Conservation (phyloP, 2,888 invertebrate species). For the Exocentrus adspersus region DNA sequence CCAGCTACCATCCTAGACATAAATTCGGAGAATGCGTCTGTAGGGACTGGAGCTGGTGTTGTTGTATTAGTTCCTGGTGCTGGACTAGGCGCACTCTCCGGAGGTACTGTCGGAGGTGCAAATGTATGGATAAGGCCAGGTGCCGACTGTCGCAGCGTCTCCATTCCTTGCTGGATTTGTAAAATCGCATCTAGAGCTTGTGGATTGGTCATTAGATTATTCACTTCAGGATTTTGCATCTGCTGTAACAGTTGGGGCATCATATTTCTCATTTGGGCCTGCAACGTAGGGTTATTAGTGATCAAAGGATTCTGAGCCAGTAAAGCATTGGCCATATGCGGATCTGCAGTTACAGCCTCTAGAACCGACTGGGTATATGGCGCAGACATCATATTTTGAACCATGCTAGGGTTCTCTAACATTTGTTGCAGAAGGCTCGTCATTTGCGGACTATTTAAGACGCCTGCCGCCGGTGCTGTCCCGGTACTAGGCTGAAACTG, state of each 20-base stretch:
- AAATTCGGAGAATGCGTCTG: constrained; percentile 69
- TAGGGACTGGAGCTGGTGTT: constrained; percentile 51
- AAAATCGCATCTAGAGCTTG: constrained; percentile 92
- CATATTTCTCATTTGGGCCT: constrained; percentile 83
- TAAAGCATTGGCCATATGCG: constrained; percentile 82
- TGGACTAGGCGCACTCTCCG: constrained; percentile 44
- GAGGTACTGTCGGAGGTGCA: constrained; percentile 57
- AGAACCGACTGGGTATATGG: constrained; percentile 92
- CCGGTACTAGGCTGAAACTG: constrained; percentile 71
- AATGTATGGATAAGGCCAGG: constrained; percentile 76
- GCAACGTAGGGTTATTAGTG: constrained; percentile 86
- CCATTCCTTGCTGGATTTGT: constrained; percentile 96
- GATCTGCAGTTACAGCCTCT: constrained; percentile 87
- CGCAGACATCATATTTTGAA: constrained; percentile 90
- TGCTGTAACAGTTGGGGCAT: constrained; percentile 87
- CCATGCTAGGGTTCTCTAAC: constrained; percentile 88
- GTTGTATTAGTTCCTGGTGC: constrained; percentile 51
- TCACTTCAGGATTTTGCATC: constrained; percentile 92
- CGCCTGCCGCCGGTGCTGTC: constrained; percentile 49
- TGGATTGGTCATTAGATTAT: constrained; percentile 89
- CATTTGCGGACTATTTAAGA: constrained; percentile 89
- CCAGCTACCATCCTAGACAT: constrained; percentile 84
- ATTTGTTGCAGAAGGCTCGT: constrained; percentile 80
- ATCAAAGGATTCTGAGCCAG: constrained; percentile 83
- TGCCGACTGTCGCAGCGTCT: constrained; percentile 87